Base-by-base conservation (phyloP, 2,888 invertebrate genomes). In the Pseudolycoriella hygida region DNA sequence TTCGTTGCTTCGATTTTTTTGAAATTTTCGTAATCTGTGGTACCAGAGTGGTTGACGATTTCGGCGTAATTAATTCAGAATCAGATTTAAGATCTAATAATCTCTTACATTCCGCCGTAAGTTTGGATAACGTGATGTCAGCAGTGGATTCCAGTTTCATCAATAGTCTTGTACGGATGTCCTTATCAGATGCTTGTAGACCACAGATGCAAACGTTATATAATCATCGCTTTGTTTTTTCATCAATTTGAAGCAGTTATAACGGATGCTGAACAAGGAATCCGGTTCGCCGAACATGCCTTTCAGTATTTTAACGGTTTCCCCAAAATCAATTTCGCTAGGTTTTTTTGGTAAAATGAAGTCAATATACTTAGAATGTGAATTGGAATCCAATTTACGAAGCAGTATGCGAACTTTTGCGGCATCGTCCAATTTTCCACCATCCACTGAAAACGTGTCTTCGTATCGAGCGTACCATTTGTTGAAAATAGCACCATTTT, bases 81-180 rank as follows among this genome's bases (percentile, higher is more conserved):
- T 42, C 42, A 10, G 30, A 30, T 17, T 42, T 42, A 2, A 32
- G 11, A 31, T 42, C 25, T 10, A 15, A 10, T 15, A 42, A 15
- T 4, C 25, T 15, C 10, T 42, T 15, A 11, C 15, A 42, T 42
- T 42, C 42, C 3, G 25, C 15, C 3, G 15, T 10, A n/a, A 42
- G 17, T 12, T 15, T 32, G 3, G 25, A 10, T 17, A 42, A 31
- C 5, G 42, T 45, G 2, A 45, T 14, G 3, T 15, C 18, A 17
- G 31, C 18, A 4, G n/a, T 15, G 6, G 40, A 25, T n/a, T 45
- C 43, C 10, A 53, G 17, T 45, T 50, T 50, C n/a, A 43, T 45
- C 10, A 52, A 30, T 19, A 51, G 31, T 46, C 49, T 47, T 11
- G 52, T 46, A 4, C 50, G 43, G 4, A 50, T 48, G n/a, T 50